Conservation (phyloP, 2,113 vertebrate genomes). For the Glaucidium brasilianum region DNA sequence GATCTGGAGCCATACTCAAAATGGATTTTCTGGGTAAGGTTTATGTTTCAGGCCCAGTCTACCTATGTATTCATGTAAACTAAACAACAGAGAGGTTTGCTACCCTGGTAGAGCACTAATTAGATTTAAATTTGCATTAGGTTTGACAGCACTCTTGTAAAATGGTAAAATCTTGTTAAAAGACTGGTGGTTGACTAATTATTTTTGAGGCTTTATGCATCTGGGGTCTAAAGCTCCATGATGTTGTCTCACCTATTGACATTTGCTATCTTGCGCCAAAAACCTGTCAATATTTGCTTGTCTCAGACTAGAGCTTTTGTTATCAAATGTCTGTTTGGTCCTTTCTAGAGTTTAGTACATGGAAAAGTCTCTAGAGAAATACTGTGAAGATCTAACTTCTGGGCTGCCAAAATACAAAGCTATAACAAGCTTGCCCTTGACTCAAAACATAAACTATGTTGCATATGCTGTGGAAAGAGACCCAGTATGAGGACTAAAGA, state of each 20-base stretch:
- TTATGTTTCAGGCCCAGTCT: background rate
- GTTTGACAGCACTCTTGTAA: background rate
- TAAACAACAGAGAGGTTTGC: background rate
- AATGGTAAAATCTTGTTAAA: background rate
- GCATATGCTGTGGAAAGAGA: background rate
- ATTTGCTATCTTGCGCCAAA: rapidly evolving
- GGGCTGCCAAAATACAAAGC: background rate
- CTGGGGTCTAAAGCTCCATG: background rate
- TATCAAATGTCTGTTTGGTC: background rate
- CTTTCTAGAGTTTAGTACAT: background rate
- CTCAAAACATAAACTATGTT: background rate
- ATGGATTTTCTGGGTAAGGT: background rate
- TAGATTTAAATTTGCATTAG: background rate
- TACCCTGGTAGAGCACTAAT: background rate
- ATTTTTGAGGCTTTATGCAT: background rate
- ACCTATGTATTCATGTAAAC: background rate
- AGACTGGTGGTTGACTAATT: background rate
- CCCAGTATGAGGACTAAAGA: background rate
- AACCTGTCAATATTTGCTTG: background rate
- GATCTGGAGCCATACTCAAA: background rate
- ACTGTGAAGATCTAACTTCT: background rate
- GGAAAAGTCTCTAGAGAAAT: background rate
- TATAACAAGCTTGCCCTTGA: background rate
- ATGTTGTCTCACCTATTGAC: background rate
- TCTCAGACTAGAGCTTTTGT: background rate